Base-by-base conservation (phyloP, 2,797 vertebrate species). In the Pseudochromis fuscus region DNA sequence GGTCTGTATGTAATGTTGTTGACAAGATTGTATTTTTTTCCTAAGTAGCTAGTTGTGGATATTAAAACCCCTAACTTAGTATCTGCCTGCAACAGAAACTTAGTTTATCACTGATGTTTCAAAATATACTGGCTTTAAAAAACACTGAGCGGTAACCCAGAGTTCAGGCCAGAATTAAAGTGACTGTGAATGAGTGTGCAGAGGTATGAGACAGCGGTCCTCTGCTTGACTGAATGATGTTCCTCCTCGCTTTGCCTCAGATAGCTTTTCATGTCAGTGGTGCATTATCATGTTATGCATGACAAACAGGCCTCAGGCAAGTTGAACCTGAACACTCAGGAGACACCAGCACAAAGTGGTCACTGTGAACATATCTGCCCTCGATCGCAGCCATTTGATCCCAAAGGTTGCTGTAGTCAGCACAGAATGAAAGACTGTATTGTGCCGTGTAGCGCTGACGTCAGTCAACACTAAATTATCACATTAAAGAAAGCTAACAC, bases 291-390 rank as follows among this genome's bases (percentile, higher is more conserved):
- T 21, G 55, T 80, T 75, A 79, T 4, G 35, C 57, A 68, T 77
- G 60, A 79, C 75, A 62, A 83, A 83, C 62, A 21, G 67, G 52
- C 68, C 45, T 61, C 10, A 23, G 55, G 70, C 59, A 18, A 60
- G 28, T 21, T 65, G 37, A 84, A 79, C 68, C 61, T 68, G 53
- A 83, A 64, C 48, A 30, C 73, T 55, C 67, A 51, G 52, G 45
- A 60, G 63, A 79, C 50, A 5, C 21, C 10, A 4, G 52, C 58
- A 89, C 79, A 87, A 85, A 83, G 84, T 72, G 59, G 51, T 76
- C 78, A 78, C 62, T 79, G 77, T 84, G 66, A 50, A 66, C 18
- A 10, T 71, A 77, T 88, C 79, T 69, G 75, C 67, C 44, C 55
- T 76, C 23, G 8, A 63, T 81, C 67, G 11, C 58, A 65, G 63